Conservation (phyloP, 2,113 vertebrate species). For the human region GRCh38 chr20:46319501-46320000, state of each 20-base stretch:
- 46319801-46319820: background rate
- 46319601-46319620: background rate
- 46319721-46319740: background rate
- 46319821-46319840: background rate
- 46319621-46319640: background rate
- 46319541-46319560: background rate
- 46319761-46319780: background rate
- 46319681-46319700: background rate
- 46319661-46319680: background rate
- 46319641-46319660: background rate
- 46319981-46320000: background rate
- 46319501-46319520: background rate
- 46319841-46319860: background rate
- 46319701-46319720: background rate
- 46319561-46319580: background rate
- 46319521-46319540: fast-evolving
- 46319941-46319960: background rate
- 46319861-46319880: background rate
- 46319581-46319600: background rate
- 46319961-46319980: background rate
- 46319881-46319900: background rate
- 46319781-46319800: background rate
- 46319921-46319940: background rate
- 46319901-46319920: background rate
- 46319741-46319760: background rate